Conservation (phyloP, 2,113 vertebrate species). For the Coregonus clupeaformis region DNA sequence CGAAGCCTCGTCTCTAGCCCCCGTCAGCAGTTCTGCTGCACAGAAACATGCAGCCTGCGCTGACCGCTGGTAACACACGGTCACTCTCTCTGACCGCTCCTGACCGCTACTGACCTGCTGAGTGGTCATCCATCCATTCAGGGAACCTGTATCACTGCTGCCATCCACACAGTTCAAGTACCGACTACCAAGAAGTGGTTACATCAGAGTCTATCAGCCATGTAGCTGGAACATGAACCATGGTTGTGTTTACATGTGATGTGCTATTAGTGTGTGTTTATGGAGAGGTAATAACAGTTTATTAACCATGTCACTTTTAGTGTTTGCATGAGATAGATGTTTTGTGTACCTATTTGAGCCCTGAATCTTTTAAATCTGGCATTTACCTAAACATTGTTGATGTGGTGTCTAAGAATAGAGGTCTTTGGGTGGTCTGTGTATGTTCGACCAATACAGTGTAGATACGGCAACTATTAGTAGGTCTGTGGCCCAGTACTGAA, state of each 20-base stretch:
- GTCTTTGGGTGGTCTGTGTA: constrained; percentile 2
- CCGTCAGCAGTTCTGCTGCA: constrained; percentile 14
- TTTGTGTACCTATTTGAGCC: neutral
- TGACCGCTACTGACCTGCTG: neutral
- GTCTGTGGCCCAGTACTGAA: too few species aligned
- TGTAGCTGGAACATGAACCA: neutral
- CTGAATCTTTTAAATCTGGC: neutral
- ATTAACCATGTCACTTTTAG: neutral
- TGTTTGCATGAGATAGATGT: neutral
- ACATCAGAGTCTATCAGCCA: neutral
- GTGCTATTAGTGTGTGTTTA: neutral
- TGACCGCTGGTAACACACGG: constrained; percentile 45
- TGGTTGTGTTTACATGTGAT: neutral
- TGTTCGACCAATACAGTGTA: neutral
- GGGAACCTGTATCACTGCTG: neutral
- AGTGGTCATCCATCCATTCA: neutral
- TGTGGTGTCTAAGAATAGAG: constrained; percentile 3
- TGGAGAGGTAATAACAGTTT: neutral
- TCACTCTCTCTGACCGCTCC: neutral
- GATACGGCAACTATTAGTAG: neutral
- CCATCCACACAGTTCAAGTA: neutral
- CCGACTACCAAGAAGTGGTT: neutral
- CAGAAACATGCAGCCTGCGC: constrained; percentile 10
- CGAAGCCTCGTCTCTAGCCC: neutral
- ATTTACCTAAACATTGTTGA: neutral